Evolutionary conservation across 2,113 vertebrate genomes (phyloP), one percentile per base, ranked within the genome.

Genomic region (Vimba vimba): DNA sequence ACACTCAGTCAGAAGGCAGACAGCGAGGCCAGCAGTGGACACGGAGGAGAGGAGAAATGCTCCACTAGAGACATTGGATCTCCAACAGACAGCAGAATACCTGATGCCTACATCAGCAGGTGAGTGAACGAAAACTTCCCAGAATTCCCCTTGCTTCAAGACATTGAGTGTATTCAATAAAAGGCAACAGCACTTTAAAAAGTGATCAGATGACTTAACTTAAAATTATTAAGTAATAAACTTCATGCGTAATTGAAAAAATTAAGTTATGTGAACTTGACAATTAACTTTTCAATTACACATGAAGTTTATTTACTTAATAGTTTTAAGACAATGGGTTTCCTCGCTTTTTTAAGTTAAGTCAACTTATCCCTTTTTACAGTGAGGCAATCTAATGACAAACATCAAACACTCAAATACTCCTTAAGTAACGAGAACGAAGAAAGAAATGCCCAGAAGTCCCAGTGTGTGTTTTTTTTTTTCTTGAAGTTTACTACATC

Each of bases 1-100:
- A 97, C 96, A 5, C 92, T 99, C 93, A 99, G 98, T 93, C 98
- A 98, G 89, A 99, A 99, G 92, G 97, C 97, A 0, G 97, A 99
- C 94, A 99, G 98, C 2, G 97, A 99, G 91, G 96, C 96, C 88
- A 97, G 98, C 95, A 99, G 98, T 0, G 97, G 97, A 64, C 97
- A 97, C 0, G 91, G 96, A n/a, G 95, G 93, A 0, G 97, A 99
- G 17, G 98, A 99, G 74, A 98, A 97, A 92, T 95, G 96, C 57
- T 96, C 97, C 1, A 96, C 95, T 50, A 99, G 98, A 94, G 97
- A 99, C 88, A 93, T 97, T 88, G 93, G 92, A 91, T 98, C 97
- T 6, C 96, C 97, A n/a, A 95, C 95, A 6, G 98, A 99, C 89
- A 92, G 94, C 45, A 94, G 96, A 62, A 95, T 97, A 84, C 93